Conservation (phyloP, 1,140 invertebrate genomes). For the Nebria ingens region DNA sequence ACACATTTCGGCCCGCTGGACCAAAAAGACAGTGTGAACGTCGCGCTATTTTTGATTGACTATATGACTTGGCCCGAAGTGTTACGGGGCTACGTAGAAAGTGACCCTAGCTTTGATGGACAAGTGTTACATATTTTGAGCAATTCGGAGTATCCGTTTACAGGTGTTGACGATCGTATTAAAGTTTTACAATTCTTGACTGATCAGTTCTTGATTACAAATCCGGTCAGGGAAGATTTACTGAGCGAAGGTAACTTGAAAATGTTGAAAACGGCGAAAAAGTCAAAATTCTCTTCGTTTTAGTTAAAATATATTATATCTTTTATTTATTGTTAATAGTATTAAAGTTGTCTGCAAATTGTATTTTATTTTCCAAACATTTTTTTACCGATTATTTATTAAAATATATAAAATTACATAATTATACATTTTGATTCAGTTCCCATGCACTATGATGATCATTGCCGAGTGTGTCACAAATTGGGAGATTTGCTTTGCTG, state of each 20-base stretch:
- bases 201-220: conserved; percentile 89
- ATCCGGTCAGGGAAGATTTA: conserved; percentile 84
- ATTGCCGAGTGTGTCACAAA: conserved; percentile 89
- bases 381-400: conserved; percentile 20
- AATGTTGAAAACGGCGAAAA: conserved; percentile 10
- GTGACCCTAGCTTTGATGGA: conserved; percentile 70
- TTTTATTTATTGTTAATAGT: no score
- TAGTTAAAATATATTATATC: background rate
- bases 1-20: conserved; percentile 93
- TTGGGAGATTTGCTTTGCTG: conserved; percentile 92
- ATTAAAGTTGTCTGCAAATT: background rate
- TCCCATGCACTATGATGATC: conserved; percentile 88
- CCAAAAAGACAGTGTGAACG: conserved; percentile 93
- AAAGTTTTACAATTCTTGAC: conserved; percentile 83
- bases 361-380: background rate
- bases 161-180: conserved; percentile 68
- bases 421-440: conserved; percentile 42
- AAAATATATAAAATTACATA: conserved; percentile 15
- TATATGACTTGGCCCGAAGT: conserved; percentile 91
- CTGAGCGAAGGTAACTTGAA: conserved; percentile 72
- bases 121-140: conserved; percentile 56
- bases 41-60: conserved; percentile 85
- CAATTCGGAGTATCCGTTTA: conserved; percentile 82
- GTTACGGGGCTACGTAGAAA: conserved; percentile 78
- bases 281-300: background rate